These are phyloP conservation scores for Platyscapa corneri DNA, from an alignment of 1,140 invertebrate species.

Conservation along the genomic window DNA sequence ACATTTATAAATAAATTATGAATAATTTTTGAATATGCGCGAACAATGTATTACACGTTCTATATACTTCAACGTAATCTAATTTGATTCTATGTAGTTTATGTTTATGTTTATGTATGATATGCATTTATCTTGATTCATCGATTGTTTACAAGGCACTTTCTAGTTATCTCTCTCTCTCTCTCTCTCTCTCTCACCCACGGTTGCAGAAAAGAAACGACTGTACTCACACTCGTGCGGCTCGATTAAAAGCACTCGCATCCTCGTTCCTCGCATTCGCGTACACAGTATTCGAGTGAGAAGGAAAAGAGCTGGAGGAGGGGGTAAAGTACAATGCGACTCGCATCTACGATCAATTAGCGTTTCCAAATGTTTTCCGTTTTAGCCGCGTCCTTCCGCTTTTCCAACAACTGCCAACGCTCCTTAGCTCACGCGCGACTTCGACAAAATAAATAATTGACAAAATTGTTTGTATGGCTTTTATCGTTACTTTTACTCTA, in stretches of 20 bases:
- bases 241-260: too few species aligned
- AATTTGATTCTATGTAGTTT: slow-evolving; percentile 22
- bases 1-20: neutral
- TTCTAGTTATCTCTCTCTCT: neutral
- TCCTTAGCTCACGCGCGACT: neutral
- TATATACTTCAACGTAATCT: neutral
- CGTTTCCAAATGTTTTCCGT: neutral
- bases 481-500: neutral
- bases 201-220: neutral
- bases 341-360: neutral
- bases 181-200: neutral
- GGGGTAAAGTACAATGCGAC: neutral
- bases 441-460: neutral
- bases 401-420: neutral
- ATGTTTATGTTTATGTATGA: neutral
- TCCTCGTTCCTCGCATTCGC: too few species aligned
- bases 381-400: too few species aligned
- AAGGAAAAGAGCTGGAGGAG: neutral
- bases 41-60: neutral
- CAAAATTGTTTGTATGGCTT: neutral
- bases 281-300: neutral
- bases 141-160: slow-evolving; percentile 2
- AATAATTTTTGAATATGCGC: neutral
- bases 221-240: neutral
- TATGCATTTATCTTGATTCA: neutral